Evolutionary conservation across 1,140 invertebrate species (phyloP).

Genomic region (Calliphora vicina): DNA sequence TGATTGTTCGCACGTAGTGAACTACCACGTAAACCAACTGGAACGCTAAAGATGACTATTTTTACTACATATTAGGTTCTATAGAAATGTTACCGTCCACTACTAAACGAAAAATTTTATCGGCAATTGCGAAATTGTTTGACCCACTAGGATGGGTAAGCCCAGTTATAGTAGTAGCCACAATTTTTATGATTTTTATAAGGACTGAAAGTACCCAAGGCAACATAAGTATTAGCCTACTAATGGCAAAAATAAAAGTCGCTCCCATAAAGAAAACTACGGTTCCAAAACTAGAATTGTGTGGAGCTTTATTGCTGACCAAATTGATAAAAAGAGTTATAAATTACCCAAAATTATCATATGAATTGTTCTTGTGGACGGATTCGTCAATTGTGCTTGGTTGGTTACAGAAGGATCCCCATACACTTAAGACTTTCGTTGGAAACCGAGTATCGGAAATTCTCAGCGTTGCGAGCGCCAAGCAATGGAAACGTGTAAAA

Average conservation of each 20-base stretch:
- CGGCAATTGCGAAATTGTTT: background rate
- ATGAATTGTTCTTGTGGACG: background rate
- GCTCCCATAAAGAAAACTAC: background rate
- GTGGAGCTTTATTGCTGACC: background rate
- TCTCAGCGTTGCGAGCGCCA: background rate
- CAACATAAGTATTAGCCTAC: no score
- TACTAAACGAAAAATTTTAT: background rate
- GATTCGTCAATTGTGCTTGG: conserved; percentile 49
- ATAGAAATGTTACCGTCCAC: background rate
- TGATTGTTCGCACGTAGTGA: no score
- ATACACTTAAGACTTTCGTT: conserved; percentile 49
- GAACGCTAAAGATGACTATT: background rate
- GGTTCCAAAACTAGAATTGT: background rate
- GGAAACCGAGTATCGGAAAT: conserved; percentile 28
- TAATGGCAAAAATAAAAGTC: background rate
- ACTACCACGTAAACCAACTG: no score
- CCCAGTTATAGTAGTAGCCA: background rate
- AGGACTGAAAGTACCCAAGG: background rate
- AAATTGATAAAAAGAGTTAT: background rate
- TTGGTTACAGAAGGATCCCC: conserved; percentile 48
- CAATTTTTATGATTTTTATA: background rate
- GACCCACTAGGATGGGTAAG: background rate
- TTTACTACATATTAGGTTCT: background rate
- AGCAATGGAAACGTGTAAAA: background rate
- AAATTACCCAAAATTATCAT: background rate